phyloP scores from a whole-genome alignment of 2,113 vertebrate species.

The Peromyscus maniculatus region DNA sequence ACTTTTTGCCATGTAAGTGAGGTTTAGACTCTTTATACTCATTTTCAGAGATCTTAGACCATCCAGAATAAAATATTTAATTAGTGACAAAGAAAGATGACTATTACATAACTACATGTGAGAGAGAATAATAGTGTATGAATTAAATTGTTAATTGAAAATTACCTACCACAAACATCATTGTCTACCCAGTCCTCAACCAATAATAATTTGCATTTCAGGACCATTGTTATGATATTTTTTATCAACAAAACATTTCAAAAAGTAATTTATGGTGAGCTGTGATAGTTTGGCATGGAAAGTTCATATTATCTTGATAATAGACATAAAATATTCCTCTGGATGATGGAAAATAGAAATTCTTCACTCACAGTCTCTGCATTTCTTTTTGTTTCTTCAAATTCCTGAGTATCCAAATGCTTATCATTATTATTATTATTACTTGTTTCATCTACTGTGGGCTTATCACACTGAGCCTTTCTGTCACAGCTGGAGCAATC shows the following conservation, averaged over 20 bases:
- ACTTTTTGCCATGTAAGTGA: background rate
- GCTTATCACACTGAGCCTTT: slow-evolving; percentile 82
- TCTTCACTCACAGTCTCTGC: slow-evolving; percentile 36
- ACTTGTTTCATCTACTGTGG: slow-evolving; percentile 77
- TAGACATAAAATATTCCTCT: slow-evolving; percentile 57
- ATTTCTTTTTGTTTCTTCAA: slow-evolving; percentile 67
- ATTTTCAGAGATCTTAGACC: background rate
- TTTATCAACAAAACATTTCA: background rate
- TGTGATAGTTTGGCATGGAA: slow-evolving; percentile 15
- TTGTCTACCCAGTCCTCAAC: background rate
- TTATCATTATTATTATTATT: slow-evolving; percentile 77
- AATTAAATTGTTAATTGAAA: background rate
- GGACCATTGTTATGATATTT: background rate
- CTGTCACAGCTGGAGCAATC: slow-evolving; percentile 83
- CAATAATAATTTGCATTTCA: background rate
- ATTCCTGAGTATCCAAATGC: slow-evolving; percentile 70
- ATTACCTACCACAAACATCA: background rate
- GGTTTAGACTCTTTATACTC: background rate
- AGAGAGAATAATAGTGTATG: background rate
- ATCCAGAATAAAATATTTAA: background rate
- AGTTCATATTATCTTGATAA: slow-evolving; percentile 54
- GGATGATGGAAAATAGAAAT: slow-evolving; percentile 13
- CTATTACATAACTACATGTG: background rate
- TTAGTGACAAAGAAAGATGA: background rate
- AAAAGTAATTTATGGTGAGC: background rate